These are phyloP conservation scores for Erpornis zantholeuca DNA, from an alignment of 2,113 vertebrate genomes.

Conservation along the genomic window DNA sequence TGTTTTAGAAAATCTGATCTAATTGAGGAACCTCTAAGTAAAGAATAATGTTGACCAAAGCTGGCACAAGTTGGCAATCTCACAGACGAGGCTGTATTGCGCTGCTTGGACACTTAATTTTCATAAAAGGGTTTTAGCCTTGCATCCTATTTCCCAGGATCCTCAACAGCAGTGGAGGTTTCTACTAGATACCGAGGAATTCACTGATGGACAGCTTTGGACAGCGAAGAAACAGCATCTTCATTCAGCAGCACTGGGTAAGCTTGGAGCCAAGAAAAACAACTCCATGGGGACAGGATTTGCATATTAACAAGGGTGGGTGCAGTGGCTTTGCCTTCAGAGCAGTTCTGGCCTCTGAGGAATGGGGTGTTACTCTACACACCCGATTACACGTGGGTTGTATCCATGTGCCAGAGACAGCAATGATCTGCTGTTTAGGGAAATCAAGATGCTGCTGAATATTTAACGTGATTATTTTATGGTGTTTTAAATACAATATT, in stretches of 20 bases:
- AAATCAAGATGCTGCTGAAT: background rate
- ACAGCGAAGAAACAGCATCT: background rate
- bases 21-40: background rate
- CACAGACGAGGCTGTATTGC: background rate
- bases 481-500: background rate
- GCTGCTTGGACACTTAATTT: background rate
- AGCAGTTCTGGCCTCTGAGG: background rate
- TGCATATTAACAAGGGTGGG: slow-evolving; percentile 10
- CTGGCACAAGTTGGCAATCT: slow-evolving; percentile 15
- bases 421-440: background rate
- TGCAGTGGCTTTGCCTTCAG: background rate
- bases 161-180: background rate
- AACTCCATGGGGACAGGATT: background rate
- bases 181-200: slow-evolving; percentile 23
- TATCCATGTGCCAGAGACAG: background rate
- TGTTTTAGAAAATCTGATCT: slow-evolving; percentile 23
- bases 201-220: background rate
- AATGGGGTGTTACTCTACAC: background rate
- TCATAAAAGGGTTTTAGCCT: slow-evolving; percentile 8
- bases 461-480: background rate
- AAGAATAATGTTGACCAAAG: slow-evolving; percentile 26
- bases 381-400: background rate
- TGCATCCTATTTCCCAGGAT: slow-evolving; percentile 3
- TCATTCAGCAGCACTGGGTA: background rate
- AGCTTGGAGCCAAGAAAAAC: background rate